Base-by-base conservation (phyloP, 2,888 invertebrate species). In the Sepioteuthis lessoniana region DNA sequence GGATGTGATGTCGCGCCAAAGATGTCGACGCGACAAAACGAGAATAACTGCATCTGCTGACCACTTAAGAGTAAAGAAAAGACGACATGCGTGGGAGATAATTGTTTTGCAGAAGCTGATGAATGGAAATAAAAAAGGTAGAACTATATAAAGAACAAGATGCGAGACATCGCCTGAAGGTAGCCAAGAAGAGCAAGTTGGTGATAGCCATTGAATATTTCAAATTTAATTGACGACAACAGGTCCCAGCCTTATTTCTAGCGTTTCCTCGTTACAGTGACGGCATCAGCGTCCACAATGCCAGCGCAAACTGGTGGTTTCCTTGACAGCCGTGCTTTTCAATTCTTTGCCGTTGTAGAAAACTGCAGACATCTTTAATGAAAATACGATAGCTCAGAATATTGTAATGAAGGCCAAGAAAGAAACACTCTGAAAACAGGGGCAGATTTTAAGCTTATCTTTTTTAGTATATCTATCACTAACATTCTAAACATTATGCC, bases 81-180 rank as follows among this genome's bases (percentile, higher is more conserved):
- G 55, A 55, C 1, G 28, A 25, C 1, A 25, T 76, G 76, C 13
- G 1, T 31, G 76, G n/a, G n/a, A 76, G n/a, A 1, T 76, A n/a
- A 31, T 76, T 76, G n/a, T 76, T 76, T 76, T 8, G 10, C 13
- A 76, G 76, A 76, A 76, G n/a, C 76, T 76, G 76, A n/a, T n/a
- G 31, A 76, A 3, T 31, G n/a, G 8, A 76, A 76, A 10, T n/a
- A 60, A 31, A 31, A 19, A n/a, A 31, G 0, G 7, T n/a, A 76
- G 13, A 76, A 76, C 76, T n/a, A 76, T 8, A 10, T 31, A 31
- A 31, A 60, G n/a, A 76, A 76, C 7, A 31, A n/a, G 76, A 76
- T n/a, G n/a, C 76, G 76, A 76, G 60, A 76, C 31, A n/a, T 76
- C n/a, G 76, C 76, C n/a, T 76, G 76, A 76, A n/a, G 76, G 76